These are phyloP conservation scores for Nephila pilipes DNA, from an alignment of 1,140 invertebrate species.

Conservation along the genomic window DNA sequence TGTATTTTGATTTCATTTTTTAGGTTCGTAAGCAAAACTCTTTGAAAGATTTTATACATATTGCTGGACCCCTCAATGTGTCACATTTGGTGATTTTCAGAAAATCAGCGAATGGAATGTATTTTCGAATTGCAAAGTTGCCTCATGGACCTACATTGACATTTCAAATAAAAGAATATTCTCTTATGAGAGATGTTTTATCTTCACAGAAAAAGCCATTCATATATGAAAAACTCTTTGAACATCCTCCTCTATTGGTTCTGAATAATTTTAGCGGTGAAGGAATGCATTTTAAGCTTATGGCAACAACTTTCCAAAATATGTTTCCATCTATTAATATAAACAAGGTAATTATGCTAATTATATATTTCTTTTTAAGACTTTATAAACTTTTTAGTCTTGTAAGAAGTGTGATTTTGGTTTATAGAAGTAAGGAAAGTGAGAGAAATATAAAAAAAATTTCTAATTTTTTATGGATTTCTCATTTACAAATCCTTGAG, in stretches of 20 bases:
- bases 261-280: constrained; percentile 96
- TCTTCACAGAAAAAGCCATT: constrained; percentile 91
- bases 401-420: no score
- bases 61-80: constrained; percentile 84
- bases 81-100: constrained; percentile 84
- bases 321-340: constrained; percentile 99
- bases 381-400: no score
- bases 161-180: constrained; percentile 93
- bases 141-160: constrained; percentile 86
- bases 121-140: constrained; percentile 83
- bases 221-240: constrained; percentile 84
- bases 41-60: constrained; percentile 84
- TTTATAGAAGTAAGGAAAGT: no score
- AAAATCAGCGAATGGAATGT: constrained; percentile 82
- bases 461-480: no score
- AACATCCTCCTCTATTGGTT: constrained; percentile 92
- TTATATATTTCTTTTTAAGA: not conserved
- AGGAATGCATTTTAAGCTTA: constrained; percentile 93
- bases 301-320: constrained; percentile 97
- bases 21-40: constrained; percentile 83
- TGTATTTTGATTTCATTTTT: not conserved
- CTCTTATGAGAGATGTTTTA: constrained; percentile 91
- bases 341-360: constrained; percentile 85
- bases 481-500: no score
- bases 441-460: no score